Conservation (phyloP, 2,797 vertebrate genomes). For the Antennarius maculatus region DNA sequence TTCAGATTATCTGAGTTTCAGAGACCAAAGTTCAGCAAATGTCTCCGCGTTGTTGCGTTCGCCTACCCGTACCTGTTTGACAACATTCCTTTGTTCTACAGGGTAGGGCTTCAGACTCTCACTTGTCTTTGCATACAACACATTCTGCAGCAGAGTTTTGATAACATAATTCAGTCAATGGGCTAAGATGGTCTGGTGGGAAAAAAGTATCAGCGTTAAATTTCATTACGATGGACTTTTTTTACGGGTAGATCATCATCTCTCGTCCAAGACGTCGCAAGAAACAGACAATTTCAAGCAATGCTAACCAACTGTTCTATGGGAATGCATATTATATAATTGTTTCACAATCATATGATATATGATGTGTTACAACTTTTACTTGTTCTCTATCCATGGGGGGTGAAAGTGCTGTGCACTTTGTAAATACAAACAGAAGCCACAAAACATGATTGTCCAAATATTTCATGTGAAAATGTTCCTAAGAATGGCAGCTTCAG, state of each 20-base stretch:
- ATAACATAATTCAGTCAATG: background rate
- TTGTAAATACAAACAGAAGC: background rate
- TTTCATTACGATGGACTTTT: no score
- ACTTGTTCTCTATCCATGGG: background rate
- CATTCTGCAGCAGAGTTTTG: background rate
- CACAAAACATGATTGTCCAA: background rate
- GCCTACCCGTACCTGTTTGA: conserved; percentile 91
- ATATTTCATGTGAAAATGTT: background rate
- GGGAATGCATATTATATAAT: background rate
- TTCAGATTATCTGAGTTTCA: conserved; percentile 85
- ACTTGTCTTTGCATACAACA: background rate
- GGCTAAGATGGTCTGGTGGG: background rate
- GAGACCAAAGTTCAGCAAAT: conserved; percentile 82
- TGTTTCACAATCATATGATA: background rate
- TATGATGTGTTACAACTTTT: background rate
- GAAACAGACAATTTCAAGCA: background rate
- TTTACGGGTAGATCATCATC: background rate
- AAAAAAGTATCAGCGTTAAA: no score
- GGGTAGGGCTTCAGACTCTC: conserved; percentile 78
- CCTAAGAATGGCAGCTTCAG: background rate
- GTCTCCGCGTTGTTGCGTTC: conserved; percentile 86
- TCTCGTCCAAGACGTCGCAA: background rate
- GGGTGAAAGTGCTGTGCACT: background rate
- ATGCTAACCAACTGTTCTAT: background rate
- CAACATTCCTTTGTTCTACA: conserved; percentile 93